Evolutionary conservation across 2,113 vertebrate genomes (phyloP).

Genomic region (Taxidea taxus): DNA sequence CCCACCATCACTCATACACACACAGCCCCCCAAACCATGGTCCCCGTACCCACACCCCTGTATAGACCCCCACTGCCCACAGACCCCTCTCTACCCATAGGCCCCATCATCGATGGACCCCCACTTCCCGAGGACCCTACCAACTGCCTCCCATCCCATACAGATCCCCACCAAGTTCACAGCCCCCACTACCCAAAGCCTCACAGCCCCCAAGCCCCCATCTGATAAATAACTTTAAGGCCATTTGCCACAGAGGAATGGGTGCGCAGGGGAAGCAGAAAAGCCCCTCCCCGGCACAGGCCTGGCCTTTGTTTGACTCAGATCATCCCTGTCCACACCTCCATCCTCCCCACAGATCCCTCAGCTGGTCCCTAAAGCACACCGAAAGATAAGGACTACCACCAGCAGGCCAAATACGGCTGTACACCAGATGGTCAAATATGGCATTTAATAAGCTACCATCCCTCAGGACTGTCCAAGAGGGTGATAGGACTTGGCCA

Average conservation of each 20-base stretch:
- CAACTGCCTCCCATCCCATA: not conserved
- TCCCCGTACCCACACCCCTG: too few relatives aligned
- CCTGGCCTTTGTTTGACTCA: not conserved
- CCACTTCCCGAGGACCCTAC: not conserved
- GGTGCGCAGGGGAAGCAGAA: not conserved
- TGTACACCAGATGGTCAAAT: not conserved
- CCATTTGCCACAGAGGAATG: not conserved
- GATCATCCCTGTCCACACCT: not conserved
- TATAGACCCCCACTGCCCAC: too few relatives aligned
- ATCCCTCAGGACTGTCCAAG: not conserved
- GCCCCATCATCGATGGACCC: not conserved
- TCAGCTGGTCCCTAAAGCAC: accelerated
- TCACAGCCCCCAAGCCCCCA: not conserved
- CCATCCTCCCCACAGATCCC: not conserved
- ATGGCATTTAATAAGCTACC: too few relatives aligned
- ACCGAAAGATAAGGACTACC: not conserved
- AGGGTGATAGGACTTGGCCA: not conserved
- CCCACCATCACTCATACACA: too few relatives aligned
- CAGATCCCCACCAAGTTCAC: not conserved
- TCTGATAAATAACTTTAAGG: not conserved
- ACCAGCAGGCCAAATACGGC: accelerated
- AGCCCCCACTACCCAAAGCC: too few relatives aligned
- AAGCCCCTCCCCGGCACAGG: not conserved
- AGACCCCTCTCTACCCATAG: not conserved
- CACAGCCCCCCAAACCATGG: not conserved